These are phyloP conservation scores for Tachina lurida DNA, from an alignment of 2,888 invertebrate genomes.

Conservation along the genomic window DNA sequence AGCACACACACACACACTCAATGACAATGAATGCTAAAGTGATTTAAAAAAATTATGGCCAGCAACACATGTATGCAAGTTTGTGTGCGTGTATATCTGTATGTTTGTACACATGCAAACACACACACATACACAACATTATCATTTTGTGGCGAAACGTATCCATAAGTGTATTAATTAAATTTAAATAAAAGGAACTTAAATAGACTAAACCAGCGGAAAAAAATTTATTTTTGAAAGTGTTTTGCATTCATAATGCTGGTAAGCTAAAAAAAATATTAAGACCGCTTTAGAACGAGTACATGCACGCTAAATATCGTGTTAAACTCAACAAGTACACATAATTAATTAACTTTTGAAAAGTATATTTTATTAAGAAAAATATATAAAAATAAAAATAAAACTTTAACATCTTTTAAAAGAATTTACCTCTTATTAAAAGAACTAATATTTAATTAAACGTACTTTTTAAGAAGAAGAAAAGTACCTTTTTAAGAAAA, in stretches of 20 bases:
- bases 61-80: neutral
- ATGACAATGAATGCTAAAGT: constrained; percentile 59
- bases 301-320: neutral
- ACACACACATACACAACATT: neutral
- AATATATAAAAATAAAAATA: no score
- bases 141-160: neutral
- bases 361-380: no score
- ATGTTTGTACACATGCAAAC: neutral
- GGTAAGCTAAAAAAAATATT: constrained; percentile 19
- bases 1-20: constrained; percentile 24
- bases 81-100: neutral
- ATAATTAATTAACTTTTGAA: no score
- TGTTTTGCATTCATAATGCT: constrained; percentile 52
- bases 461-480: no score
- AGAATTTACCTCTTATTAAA: no score
- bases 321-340: no score
- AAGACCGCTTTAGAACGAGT: neutral
- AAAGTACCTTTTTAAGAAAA: no score
- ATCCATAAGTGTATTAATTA: constrained; percentile 24
- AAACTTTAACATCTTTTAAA: no score
- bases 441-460: no score
- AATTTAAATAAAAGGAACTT: constrained; percentile 67
- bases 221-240: constrained; percentile 42
- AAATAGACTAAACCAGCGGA: constrained; percentile 57
- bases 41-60: constrained; percentile 10